A percentile compares a stretch with the other conserved stretches of the same genome.
Conservation (phyloP, 2,113 vertebrate genomes). For the Lophochroa leadbeateri region DNA sequence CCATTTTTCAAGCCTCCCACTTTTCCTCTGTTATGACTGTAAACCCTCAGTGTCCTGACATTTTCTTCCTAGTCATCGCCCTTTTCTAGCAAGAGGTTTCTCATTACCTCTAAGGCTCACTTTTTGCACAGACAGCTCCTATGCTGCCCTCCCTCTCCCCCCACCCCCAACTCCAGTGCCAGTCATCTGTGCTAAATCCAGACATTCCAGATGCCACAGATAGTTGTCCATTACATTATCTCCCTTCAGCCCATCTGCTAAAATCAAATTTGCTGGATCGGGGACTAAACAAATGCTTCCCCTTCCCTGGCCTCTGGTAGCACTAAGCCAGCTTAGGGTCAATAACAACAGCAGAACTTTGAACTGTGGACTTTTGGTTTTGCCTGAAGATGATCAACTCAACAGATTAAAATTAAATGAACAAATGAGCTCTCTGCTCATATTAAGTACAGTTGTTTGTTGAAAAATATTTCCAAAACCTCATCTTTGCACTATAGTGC, state of each 20-base stretch:
- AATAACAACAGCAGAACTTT: constrained; percentile 34
- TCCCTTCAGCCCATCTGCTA: constrained; percentile 30
- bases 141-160: not conserved
- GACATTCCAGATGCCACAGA: constrained; percentile 39
- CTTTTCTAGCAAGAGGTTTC: not conserved
- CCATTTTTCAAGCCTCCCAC: not conserved
- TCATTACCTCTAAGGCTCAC: not conserved
- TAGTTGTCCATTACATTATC: constrained; percentile 22
- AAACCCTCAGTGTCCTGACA: not conserved
- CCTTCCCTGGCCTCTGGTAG: not conserved
- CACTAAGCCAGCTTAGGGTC: constrained; percentile 17
- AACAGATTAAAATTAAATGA: not conserved
- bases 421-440: not conserved
- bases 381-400: not conserved
- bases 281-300: constrained; percentile 7
- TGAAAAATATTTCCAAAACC: not conserved
- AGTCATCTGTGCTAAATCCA: constrained; percentile 52
- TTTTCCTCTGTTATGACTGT: not conserved
- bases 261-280: constrained; percentile 32
- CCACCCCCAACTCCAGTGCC: not conserved
- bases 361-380: not conserved
- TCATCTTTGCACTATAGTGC: not conserved
- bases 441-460: not conserved
- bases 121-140: not conserved
- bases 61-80: not conserved